Percentiles rank a stretch among this genome's conserved stretches.
phyloP scores from a whole-genome alignment of 2,113 vertebrate species.

The Actenoides hombroni region DNA sequence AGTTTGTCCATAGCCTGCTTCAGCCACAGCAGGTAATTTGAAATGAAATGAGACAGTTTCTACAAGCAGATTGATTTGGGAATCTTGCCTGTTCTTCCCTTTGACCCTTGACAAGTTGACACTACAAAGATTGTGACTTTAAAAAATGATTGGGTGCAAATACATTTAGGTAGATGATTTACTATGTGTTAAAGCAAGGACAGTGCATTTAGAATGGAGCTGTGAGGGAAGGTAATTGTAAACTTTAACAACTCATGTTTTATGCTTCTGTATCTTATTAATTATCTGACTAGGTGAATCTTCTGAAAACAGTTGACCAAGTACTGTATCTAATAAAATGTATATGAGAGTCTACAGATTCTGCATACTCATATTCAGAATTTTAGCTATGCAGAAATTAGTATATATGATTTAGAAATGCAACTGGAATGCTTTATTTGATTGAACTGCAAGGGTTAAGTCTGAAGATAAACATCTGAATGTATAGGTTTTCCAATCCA shows the following conservation, averaged over 20 bases:
- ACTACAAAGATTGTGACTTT: slow-evolving; percentile 87
- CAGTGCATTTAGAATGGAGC: slow-evolving; percentile 58
- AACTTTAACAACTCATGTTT: slow-evolving; percentile 71
- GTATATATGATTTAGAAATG: background rate
- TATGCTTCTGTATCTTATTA: slow-evolving; percentile 71
- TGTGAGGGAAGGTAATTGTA: slow-evolving; percentile 69
- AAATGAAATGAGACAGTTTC: slow-evolving; percentile 90
- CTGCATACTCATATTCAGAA: background rate
- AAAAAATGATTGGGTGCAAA: slow-evolving; percentile 87
- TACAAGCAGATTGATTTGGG: slow-evolving; percentile 91
- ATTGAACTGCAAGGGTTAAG: slow-evolving; percentile 19
- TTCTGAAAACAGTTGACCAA: slow-evolving; percentile 5
- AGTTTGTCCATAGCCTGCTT: slow-evolving; percentile 81
- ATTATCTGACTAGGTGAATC: slow-evolving; percentile 67
- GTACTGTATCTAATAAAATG: background rate
- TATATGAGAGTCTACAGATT: background rate
- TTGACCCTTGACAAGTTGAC: slow-evolving; percentile 90
- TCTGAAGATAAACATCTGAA: background rate
- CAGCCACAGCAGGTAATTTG: slow-evolving; percentile 84
- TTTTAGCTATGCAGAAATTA: background rate
- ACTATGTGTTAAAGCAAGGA: slow-evolving; percentile 81
- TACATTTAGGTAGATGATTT: slow-evolving; percentile 89
- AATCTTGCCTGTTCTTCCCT: slow-evolving; percentile 85
- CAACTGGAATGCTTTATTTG: background rate
- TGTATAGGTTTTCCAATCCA: background rate